Evolutionary conservation across 2,113 vertebrate genomes (phyloP).

Genomic region (Anhinga anhinga): DNA sequence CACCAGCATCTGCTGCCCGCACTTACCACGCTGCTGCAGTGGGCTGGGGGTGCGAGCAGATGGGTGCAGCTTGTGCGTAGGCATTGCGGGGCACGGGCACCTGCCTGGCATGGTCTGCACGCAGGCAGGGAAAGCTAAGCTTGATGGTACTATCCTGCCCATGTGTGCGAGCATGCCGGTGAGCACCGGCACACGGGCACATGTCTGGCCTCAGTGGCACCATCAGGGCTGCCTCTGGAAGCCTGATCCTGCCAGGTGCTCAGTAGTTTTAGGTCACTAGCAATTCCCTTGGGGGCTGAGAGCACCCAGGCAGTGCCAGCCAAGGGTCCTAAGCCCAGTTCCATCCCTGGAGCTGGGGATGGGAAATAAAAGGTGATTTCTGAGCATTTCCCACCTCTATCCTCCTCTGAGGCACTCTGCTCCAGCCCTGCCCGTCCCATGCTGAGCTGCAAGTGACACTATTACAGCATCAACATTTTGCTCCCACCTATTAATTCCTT

Average conservation of each 20-base stretch:
- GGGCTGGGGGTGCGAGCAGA: background rate
- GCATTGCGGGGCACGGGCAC: background rate
- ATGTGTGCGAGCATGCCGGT: background rate
- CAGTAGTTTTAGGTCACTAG: background rate
- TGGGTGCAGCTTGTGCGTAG: background rate
- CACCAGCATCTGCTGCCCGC: background rate
- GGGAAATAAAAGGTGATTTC: background rate
- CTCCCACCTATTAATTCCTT: background rate
- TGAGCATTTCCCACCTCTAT: background rate
- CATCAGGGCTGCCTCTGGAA: background rate
- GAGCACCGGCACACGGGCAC: rapidly evolving
- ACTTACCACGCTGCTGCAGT: background rate
- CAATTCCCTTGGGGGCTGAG: background rate
- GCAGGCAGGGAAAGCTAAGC: background rate
- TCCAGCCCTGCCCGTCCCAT: background rate
- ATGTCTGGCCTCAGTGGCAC: background rate
- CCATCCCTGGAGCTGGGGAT: background rate
- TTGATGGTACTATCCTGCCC: too few species aligned
- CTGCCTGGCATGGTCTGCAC: background rate
- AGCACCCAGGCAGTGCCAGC: background rate
- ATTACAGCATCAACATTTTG: background rate
- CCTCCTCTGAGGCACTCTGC: background rate
- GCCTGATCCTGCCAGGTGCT: background rate
- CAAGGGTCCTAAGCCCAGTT: background rate
- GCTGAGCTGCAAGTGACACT: rapidly evolving